Evolutionary conservation across 1,140 invertebrate species (phyloP).

Genomic region (Leptinotarsa defecta): DNA sequence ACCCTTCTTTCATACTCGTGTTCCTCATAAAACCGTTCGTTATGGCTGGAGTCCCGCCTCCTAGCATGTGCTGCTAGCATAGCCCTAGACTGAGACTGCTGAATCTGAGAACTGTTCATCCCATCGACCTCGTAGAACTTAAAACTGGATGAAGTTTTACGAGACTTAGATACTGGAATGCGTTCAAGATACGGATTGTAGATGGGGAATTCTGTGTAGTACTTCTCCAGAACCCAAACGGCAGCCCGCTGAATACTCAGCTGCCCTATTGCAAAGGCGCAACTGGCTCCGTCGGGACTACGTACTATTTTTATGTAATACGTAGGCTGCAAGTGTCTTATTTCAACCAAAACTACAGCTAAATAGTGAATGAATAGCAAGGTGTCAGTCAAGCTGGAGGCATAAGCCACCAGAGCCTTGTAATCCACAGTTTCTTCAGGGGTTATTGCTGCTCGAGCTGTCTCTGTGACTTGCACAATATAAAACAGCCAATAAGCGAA

Average conservation of each 20-base stretch:
- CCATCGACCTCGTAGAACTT: slow-evolving; percentile 98
- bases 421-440: slow-evolving; percentile 80
- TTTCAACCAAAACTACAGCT: slow-evolving; percentile 88
- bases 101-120: slow-evolving; percentile 70
- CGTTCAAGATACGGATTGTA: slow-evolving; percentile 96
- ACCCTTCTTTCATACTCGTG: slow-evolving; percentile 94
- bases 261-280: slow-evolving; percentile 86
- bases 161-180: slow-evolving; percentile 82
- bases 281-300: slow-evolving; percentile 90
- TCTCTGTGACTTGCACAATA: slow-evolving; percentile 84
- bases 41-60: slow-evolving; percentile 84
- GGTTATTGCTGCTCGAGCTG: slow-evolving; percentile 75
- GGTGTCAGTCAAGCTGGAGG: slow-evolving; percentile 88
- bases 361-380: slow-evolving; percentile 94
- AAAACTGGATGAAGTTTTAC: slow-evolving; percentile 80
- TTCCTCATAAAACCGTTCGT: slow-evolving; percentile 97
- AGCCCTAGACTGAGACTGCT: slow-evolving; percentile 68
- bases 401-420: slow-evolving; percentile 86
- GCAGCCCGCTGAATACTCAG: slow-evolving; percentile 94
- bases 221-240: slow-evolving; percentile 90
- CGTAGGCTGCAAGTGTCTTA: slow-evolving; percentile 85
- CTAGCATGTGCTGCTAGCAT: slow-evolving; percentile 72
- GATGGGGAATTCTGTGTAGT: slow-evolving; percentile 94
- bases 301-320: slow-evolving; percentile 92
- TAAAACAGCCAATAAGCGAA: slow-evolving; percentile 99